These are phyloP conservation scores for Sphaeridia pumilis DNA, from an alignment of 2,888 invertebrate species.

Conservation along the genomic window DNA sequence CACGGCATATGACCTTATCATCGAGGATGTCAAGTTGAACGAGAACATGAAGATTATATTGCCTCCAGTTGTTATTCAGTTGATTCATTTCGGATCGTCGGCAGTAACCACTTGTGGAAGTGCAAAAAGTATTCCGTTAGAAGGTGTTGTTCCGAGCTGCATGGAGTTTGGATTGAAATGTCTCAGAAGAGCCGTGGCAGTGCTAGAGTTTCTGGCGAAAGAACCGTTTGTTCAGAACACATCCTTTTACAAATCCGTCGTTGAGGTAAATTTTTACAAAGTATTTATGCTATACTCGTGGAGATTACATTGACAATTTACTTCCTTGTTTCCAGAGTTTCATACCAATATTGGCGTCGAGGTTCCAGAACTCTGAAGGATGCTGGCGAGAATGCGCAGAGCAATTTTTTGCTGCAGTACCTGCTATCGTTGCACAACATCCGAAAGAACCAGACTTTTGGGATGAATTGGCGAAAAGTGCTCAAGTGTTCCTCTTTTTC, in stretches of 20 bases:
- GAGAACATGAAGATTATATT: slow-evolving; percentile 22
- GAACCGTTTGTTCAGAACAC: slow-evolving; percentile 28
- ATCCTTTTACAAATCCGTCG: slow-evolving; percentile 22
- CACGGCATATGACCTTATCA: slow-evolving; percentile 29
- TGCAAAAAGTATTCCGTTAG: slow-evolving; percentile 30
- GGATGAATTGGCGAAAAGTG: slow-evolving; percentile 35
- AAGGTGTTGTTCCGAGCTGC: slow-evolving; percentile 34
- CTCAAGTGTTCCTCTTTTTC: slow-evolving; percentile 32
- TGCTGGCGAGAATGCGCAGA: slow-evolving; percentile 32
- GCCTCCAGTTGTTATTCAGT: slow-evolving; percentile 30
- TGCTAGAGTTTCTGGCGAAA: slow-evolving; percentile 21
- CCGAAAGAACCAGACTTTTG: slow-evolving; percentile 30
- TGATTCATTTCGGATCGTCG: slow-evolving; percentile 33
- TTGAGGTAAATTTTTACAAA: slow-evolving; percentile 13
- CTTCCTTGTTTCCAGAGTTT: slow-evolving; percentile 23
- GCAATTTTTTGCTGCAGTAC: slow-evolving; percentile 32
- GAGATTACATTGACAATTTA: background rate
- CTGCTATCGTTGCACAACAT: slow-evolving; percentile 27
- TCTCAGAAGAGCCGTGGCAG: slow-evolving; percentile 26
- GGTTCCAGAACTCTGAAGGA: slow-evolving; percentile 34
- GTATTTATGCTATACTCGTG: background rate
- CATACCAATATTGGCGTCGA: slow-evolving; percentile 29
- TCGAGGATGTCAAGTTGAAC: slow-evolving; percentile 25
- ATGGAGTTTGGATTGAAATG: slow-evolving; percentile 36
- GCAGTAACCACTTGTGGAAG: slow-evolving; percentile 28